Conservation (phyloP, 1,140 invertebrate species). For the Danaus plexippus region DNA sequence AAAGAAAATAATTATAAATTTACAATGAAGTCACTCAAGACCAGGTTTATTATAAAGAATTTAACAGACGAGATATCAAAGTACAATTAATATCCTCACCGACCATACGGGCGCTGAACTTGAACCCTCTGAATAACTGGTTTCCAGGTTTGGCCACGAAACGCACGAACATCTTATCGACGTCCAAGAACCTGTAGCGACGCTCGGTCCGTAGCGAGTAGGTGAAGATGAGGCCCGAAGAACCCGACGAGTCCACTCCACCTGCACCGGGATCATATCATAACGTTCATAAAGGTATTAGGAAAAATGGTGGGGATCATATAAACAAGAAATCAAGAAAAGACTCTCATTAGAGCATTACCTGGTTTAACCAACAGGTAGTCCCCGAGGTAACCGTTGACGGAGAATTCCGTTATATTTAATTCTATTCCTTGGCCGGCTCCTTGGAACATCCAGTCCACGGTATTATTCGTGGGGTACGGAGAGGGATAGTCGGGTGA, state of each 20-base stretch:
- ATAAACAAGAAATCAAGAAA: conserved; percentile 1
- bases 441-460: conserved; percentile 54
- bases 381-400: conserved; percentile 43
- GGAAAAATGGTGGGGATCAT: not conserved
- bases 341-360: conserved; percentile 11
- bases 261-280: conserved; percentile 24
- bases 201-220: conserved; percentile 30
- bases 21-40: not conserved
- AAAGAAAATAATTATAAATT: not conserved
- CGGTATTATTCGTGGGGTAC: conserved; percentile 41
- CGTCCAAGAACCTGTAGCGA: conserved; percentile 42
- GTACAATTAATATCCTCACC: conserved; percentile 31
- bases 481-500: conserved; percentile 39
- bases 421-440: conserved; percentile 53
- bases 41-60: no score
- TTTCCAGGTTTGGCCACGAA: conserved; percentile 35
- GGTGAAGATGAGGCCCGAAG: conserved; percentile 44
- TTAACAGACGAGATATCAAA: no score
- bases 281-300: not conserved
- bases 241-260: conserved; percentile 31
- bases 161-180: conserved; percentile 47
- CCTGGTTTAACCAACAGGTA: conserved; percentile 55
- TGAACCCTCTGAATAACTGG: conserved; percentile 35
- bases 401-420: conserved; percentile 44
- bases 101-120: conserved; percentile 41